Base-by-base conservation (phyloP, 2,888 invertebrate genomes). In the Rutpela maculata region DNA sequence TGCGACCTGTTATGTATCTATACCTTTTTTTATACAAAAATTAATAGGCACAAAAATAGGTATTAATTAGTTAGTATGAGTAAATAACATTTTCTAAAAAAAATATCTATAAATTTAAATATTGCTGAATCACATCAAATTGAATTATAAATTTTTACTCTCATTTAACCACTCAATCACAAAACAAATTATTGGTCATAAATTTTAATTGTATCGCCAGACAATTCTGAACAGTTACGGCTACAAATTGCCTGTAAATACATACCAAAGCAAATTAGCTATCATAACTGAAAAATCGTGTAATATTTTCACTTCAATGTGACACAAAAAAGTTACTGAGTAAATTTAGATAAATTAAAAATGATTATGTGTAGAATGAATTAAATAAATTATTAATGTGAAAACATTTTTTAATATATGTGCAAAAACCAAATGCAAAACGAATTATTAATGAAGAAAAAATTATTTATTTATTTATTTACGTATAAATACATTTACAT, bases 131-230 rank as follows among this genome's bases (percentile, higher is more conserved):
- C 56, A 18, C 56, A 18, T 56, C 9, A 15, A 69, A 57, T 18
- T 35, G 59, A 35, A 35, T 69, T 70, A 70, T 60, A 19, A 60
- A 60, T 22, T 72, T 72, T 72, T 72, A 72, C 50, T 63, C 59
- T 60, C 72, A 55, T 72, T 72, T 72, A 72, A 62, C 72, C 43
- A 63, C 60, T 67, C 73, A 68, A 69, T 75, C 63, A 72, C 71
- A 71, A 57, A 76, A 72, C 75, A 75, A 81, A 81, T 80, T 77
- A 82, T 80, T 82, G 74, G 75, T 78, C 77, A 82, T 82, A 82
- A 80, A 82, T 82, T 79, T 82, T 80, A 82, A 82, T 81, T 76
- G 78, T 73, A 74, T 73, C 71, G 76, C 56, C 68, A 75, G 76
- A 68, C 79, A 80, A 82, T 82, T 79, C 80, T 75, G 73, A 76